Evolutionary conservation across 2,888 invertebrate genomes (phyloP), one percentile per base, ranked within the genome.

Genomic region (Gonocerus acuteangulatus): DNA sequence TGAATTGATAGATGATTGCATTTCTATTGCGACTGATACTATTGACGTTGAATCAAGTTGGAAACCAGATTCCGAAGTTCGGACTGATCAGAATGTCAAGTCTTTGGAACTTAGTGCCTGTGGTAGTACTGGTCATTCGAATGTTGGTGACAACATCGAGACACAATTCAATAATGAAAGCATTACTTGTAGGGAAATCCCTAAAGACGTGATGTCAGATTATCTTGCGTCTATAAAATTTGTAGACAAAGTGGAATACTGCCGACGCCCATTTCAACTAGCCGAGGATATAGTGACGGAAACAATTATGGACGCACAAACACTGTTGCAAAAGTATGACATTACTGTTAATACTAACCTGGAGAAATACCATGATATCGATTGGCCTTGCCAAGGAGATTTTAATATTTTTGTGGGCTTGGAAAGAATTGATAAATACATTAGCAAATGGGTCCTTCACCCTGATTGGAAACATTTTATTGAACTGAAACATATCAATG

Each of bases 331-430:
- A 22, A 44, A 32, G 13, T 9, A 23, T 18, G 21, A 47, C 15
- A 4, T 32, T 16, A 18, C n/a, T 15, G 57, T 57, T 15, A 1
- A 57, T 2, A 11, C 9, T 18, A 32, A 9, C 9, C 1, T 45
- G 1, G 13, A 45, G 27, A 23, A 11, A 7, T 34, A 45, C 21
- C 45, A 23, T n/a, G 45, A 57, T 34, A 23, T 57, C 3, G 19
- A 16, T 16, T 57, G 57, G 57, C 57, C 57, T 15, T 42, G 22
- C 1, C 45, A 45, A 34, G 57, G 27, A 1, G 45, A 57, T 23
- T 57, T 57, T 21, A 57, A 45, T 32, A 44, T 57, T 21, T 57
- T 57, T 32, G 15, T 32, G 13, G 45, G 57, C 2, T 32, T 57
- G 2, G 57, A 23, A 15, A 57, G 44, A 23, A 57, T 57, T 11